Percentiles rank a stretch among this genome's conserved stretches.
Conservation (phyloP, 1,140 invertebrate genomes). For the Cyrtorhinus lividipennis region DNA sequence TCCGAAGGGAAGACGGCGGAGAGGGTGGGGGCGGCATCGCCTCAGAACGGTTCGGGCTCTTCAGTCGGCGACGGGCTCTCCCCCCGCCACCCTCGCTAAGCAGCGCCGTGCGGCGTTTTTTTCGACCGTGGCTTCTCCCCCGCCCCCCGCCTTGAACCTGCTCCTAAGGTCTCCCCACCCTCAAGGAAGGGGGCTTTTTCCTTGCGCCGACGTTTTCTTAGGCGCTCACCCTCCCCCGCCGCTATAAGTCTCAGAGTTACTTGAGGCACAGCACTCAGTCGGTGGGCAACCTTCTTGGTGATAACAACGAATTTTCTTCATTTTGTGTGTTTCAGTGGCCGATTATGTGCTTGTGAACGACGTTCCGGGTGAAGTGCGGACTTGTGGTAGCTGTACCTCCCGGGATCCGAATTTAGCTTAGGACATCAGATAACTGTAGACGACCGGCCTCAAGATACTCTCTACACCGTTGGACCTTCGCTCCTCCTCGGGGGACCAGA, state of each 20-base stretch:
- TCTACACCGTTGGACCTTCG: constrained; percentile 27
- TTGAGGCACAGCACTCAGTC: constrained; percentile 19
- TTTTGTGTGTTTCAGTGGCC: constrained; percentile 13
- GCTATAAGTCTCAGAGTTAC: constrained; percentile 23
- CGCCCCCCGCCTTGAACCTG: constrained; percentile 16
- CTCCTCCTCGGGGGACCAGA: constrained; percentile 24
- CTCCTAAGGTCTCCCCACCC: constrained; percentile 10
- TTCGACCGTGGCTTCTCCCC: constrained; percentile 12
- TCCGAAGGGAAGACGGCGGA: constrained; percentile 14
- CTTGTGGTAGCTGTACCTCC: neutral
- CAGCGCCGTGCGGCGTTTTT: neutral
- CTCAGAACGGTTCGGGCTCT: constrained; percentile 10
- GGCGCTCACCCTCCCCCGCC: constrained; percentile 18
- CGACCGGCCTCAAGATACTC: constrained; percentile 24
- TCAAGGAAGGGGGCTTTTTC: constrained; percentile 17
- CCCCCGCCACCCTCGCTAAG: constrained; percentile 9
- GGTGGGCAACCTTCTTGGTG: constrained; percentile 15
- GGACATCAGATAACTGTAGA: no score
- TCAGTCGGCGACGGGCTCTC: constrained; percentile 11
- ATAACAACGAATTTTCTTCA: neutral
- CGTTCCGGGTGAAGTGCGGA: constrained; percentile 6
- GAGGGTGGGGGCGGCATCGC: neutral
- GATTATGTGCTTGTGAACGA: constrained; percentile 12
- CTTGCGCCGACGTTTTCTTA: constrained; percentile 18
- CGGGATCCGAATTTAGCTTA: neutral